Percentiles rank a stretch among this genome's conserved stretches.
Conservation (phyloP, 2,797 vertebrate genomes). For the Sylvia borin region DNA sequence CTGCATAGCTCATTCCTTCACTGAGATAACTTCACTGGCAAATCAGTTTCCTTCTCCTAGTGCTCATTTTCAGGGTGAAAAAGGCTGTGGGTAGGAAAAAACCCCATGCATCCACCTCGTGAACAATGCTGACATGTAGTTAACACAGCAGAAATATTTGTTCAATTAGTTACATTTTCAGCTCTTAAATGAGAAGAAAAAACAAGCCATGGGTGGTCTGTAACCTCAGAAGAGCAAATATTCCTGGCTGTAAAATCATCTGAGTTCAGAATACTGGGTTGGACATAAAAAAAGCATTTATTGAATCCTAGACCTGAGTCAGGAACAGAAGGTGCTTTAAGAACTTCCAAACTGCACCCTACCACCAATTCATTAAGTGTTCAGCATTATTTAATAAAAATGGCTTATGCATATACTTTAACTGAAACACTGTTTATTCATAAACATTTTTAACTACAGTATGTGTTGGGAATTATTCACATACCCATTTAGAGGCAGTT, state of each 20-base stretch:
- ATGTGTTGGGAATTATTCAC: slow-evolving; percentile 35
- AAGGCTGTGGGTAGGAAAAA: not conserved
- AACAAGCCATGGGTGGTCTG: slow-evolving; percentile 76
- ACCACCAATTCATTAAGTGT: slow-evolving; percentile 62
- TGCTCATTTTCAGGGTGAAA: not conserved
- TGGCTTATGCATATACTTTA: slow-evolving; percentile 36
- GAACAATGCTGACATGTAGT: slow-evolving; percentile 52
- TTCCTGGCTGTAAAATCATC: slow-evolving; percentile 72
- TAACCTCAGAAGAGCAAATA: slow-evolving; percentile 78
- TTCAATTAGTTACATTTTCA: slow-evolving; percentile 75
- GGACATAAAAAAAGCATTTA: slow-evolving; percentile 77
- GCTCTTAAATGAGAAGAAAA: slow-evolving; percentile 69
- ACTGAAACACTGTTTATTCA: slow-evolving; percentile 60
- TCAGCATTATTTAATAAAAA: slow-evolving; percentile 74
- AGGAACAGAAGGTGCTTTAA: slow-evolving; percentile 79
- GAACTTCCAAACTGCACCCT: slow-evolving; percentile 60
- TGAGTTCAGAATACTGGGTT: slow-evolving; percentile 73
- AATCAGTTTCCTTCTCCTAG: not conserved
- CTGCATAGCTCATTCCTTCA: not conserved
- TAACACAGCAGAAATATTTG: slow-evolving; percentile 49
- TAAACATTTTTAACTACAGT: slow-evolving; percentile 53
- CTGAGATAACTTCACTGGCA: not conserved
- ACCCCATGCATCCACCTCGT: not conserved
- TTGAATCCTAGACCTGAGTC: slow-evolving; percentile 59
- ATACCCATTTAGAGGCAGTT: not conserved